These are phyloP conservation scores for Trachymyrmex septentrionalis DNA, from an alignment of 1,140 invertebrate species.

Conservation along the genomic window DNA sequence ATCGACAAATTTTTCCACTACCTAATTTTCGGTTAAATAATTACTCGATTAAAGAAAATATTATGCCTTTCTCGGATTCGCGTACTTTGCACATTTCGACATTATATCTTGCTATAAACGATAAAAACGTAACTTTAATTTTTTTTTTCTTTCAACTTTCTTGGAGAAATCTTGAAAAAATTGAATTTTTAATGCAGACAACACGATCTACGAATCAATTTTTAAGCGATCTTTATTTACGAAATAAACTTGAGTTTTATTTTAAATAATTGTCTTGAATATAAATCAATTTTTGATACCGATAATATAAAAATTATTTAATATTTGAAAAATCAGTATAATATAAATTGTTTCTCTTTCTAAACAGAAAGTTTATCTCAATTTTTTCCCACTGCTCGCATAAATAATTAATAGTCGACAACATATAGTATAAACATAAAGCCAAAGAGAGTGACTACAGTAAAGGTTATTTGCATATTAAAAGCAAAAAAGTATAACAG, in stretches of 20 bases:
- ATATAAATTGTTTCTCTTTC: not conserved
- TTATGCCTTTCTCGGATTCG: not conserved
- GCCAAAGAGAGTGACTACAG: not conserved
- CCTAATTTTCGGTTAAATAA: constrained; percentile 4
- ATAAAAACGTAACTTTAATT: not conserved
- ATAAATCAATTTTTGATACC: not conserved
- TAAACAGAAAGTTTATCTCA: not conserved
- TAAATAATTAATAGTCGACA: not conserved
- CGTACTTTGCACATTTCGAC: not conserved
- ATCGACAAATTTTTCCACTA: not conserved
- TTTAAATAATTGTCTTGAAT: not conserved
- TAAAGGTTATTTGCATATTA: constrained; percentile 27
- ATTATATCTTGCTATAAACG: not conserved
- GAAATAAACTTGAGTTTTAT: not conserved
- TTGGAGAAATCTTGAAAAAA: not conserved
- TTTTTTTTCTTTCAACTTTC: not conserved
- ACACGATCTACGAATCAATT: not conserved
- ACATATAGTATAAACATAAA: not conserved
- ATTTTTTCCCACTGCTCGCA: not conserved
- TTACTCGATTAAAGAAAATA: constrained; percentile 12
- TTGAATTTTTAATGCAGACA: not conserved
- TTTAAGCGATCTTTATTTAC: not conserved
- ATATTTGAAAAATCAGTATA: not conserved
- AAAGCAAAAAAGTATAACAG: constrained; percentile 33
- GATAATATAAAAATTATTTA: not conserved